Conservation (phyloP, 2,888 invertebrate genomes). For the Willowsia nigromaculata region DNA sequence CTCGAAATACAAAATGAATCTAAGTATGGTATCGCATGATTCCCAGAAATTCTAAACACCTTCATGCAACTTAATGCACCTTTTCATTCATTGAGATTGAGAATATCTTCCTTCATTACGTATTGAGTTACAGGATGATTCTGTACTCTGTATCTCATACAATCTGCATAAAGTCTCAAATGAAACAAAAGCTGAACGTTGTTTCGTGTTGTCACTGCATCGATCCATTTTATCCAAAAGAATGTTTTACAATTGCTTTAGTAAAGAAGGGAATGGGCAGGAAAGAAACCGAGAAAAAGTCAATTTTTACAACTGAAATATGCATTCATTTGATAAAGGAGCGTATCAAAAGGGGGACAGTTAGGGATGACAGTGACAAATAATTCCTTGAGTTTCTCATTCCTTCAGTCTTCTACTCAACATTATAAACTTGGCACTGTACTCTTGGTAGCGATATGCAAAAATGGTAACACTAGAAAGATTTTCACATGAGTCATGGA, state of each 20-base stretch:
- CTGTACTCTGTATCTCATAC: not conserved
- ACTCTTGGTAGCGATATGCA: conserved; percentile 5
- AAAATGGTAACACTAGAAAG: conserved; percentile 23
- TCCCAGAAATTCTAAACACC: too few species aligned
- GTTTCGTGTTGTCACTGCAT: conserved; percentile 35
- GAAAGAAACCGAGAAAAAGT: not conserved
- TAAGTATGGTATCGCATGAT: too few species aligned
- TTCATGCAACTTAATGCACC: too few species aligned
- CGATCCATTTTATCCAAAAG: not conserved
- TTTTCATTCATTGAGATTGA: too few species aligned
- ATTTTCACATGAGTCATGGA: conserved; percentile 14
- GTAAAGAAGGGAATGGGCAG: not conserved
- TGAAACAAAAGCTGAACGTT: conserved; percentile 28
- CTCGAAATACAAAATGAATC: too few species aligned
- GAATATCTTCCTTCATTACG: too few species aligned
- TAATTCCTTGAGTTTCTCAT: conserved; percentile 51
- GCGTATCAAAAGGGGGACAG: conserved; percentile 53
- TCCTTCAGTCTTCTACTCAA: conserved; percentile 1
- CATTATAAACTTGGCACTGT: not conserved
- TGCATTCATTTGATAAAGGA: conserved; percentile 25
- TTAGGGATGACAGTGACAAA: conserved; percentile 50
- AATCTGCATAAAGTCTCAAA: conserved; percentile 36
- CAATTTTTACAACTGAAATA: not conserved
- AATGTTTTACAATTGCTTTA: not conserved
- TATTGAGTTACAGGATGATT: too few species aligned